These are phyloP conservation scores for Nineta flava DNA, from an alignment of 2,888 invertebrate genomes.

Conservation along the genomic window DNA sequence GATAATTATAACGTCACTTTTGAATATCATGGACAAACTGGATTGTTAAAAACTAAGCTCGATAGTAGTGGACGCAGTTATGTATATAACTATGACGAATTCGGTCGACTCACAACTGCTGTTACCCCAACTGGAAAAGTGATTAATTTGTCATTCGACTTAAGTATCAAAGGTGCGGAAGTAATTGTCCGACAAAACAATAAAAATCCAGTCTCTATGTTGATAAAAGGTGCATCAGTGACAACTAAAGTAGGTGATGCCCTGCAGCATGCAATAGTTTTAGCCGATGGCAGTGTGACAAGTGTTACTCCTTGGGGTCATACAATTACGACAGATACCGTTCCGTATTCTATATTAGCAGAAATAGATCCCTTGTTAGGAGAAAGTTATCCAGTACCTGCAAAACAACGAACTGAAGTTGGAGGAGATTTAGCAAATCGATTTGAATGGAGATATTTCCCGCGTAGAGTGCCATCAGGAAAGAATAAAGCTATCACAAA, in stretches of 20 bases:
- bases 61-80: conserved; percentile 83
- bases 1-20: conserved; percentile 90
- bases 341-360: conserved; percentile 78
- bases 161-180: conserved; percentile 81
- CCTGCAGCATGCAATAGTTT: conserved; percentile 62
- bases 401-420: conserved; percentile 78
- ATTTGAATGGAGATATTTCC: conserved; percentile 91
- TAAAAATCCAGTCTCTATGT: conserved; percentile 65
- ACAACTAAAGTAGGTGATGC: conserved; percentile 68
- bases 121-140: conserved; percentile 93
- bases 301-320: conserved; percentile 77
- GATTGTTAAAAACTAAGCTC: conserved; percentile 71
- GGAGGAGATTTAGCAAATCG: conserved; percentile 82
- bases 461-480: conserved; percentile 30
- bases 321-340: conserved; percentile 73
- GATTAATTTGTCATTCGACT: conserved; percentile 71
- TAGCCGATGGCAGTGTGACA: conserved; percentile 70
- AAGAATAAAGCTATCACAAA: conserved; percentile 27
- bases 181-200: conserved; percentile 73
- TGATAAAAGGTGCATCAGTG: conserved; percentile 77
- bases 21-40: conserved; percentile 83
- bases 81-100: conserved; percentile 89
- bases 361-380: conserved; percentile 77
- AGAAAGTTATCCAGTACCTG: conserved; percentile 82
- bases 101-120: conserved; percentile 78